Evolutionary conservation across 1,140 invertebrate genomes (phyloP), one percentile per base, ranked within the genome.

Genomic region (Drosophila seguyi): DNA sequence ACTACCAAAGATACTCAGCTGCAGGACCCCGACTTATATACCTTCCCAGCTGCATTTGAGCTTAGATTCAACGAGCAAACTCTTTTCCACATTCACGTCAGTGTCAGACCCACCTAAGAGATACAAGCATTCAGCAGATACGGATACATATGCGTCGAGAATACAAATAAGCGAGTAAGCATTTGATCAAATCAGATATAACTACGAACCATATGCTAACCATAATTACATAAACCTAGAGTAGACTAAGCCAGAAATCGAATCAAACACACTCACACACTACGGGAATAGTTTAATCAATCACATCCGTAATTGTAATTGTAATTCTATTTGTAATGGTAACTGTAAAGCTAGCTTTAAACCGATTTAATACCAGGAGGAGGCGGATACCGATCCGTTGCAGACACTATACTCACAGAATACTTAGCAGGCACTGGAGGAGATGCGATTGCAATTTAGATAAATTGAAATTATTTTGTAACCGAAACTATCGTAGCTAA

Each of bases 391-490:
- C 25, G 34, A 56, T 55, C 14, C 16, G 20, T 18, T 16, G n/a
- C 13, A n/a, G 2, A 10, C 16, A 36, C n/a, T 52, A 36, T 53
- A 69, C 48, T 57, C 65, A 77, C 74, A 57, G 47, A 36, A 27
- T 34, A 20, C 34, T 38, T 38, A 27, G 58, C 36, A 58, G 41
- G n/a, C 60, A 63, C 47, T 47, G 57, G 36, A 62, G 57, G 36
- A 62, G 53, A 53, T 41, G 50, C 45, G 82, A 84, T 68, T 88
- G 85, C 81, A 67, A 74, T 90, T 88, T 90, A 88, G 85, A 85
- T 88, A 90, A 90, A 88, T 90, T 78, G 68, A 90, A 85, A 90
- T 84, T 90, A 81, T 84, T 78, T 78, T 72, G 65, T 87, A 87
- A 88, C 58, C 75, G 63, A 75, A 74, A 85, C 58, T 53, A 81